phyloP scores from a whole-genome alignment of 2,797 vertebrate species.

The Micrastur ruficollis region DNA sequence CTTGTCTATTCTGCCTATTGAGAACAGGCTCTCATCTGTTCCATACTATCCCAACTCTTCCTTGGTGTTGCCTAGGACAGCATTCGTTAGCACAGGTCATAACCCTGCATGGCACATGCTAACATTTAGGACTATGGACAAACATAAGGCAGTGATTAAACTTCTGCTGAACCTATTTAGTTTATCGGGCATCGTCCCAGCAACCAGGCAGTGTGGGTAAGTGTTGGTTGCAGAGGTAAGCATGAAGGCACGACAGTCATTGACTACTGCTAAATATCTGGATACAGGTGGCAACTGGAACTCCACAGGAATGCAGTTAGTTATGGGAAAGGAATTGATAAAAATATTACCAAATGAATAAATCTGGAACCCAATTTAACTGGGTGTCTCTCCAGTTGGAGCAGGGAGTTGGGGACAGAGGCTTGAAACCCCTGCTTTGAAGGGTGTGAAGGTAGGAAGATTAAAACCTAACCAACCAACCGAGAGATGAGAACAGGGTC shows the following conservation, averaged over 20 bases:
- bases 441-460: neutral
- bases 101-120: fast-evolving
- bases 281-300: neutral
- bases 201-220: fast-evolving
- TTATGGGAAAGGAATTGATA: neutral
- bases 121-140: too few relatives aligned
- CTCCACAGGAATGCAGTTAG: neutral
- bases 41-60: fast-evolving
- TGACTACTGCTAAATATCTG: neutral
- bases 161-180: neutral
- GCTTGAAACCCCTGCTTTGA: neutral
- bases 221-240: neutral
- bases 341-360: neutral
- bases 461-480: neutral
- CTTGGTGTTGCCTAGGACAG: neutral
- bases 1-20: neutral
- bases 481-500: neutral
- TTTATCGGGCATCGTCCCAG: neutral
- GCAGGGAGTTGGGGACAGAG: neutral
- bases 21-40: neutral
- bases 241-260: neutral
- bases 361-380: neutral
- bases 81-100: neutral
- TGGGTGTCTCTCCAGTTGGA: neutral
- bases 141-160: neutral